A percentile compares a stretch with the other conserved stretches of the same genome.
Evolutionary conservation across 1,140 invertebrate species (phyloP).

Genomic region (Caenorhabditis latens): DNA sequence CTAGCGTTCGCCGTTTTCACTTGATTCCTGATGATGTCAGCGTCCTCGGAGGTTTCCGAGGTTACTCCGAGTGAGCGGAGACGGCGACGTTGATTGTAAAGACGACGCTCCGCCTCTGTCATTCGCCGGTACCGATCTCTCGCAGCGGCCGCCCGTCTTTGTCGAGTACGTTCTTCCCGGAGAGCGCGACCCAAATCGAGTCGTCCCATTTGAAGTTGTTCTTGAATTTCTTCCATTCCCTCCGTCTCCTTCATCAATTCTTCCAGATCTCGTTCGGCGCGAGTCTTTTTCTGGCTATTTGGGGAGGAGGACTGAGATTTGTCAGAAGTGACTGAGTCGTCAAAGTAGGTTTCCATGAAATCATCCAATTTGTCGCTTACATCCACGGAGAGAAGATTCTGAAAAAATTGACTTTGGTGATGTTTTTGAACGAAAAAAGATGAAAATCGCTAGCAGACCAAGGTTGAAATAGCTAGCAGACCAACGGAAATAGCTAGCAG

Average conservation of each 20-base stretch:
- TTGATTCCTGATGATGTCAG: background rate
- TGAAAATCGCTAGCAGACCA: too few relatives aligned
- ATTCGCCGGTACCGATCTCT: constrained; percentile 57
- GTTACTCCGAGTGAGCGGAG: constrained; percentile 54
- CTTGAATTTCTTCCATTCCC: constrained; percentile 17
- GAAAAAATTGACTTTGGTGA: too few relatives aligned
- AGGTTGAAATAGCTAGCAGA: too few relatives aligned
- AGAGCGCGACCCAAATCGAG: background rate
- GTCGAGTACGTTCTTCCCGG: constrained; percentile 17
- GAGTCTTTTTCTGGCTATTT: background rate
- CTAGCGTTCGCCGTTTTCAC: constrained; percentile 57
- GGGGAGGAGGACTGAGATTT: too few relatives aligned
- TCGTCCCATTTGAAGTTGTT: constrained; percentile 25
- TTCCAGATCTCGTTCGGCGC: background rate
- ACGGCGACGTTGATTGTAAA: constrained; percentile 63
- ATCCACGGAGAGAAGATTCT: background rate
- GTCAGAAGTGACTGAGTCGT: background rate
- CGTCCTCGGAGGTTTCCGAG: background rate
- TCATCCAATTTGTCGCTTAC: constrained; percentile 52
- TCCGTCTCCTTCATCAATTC: constrained; percentile 31
- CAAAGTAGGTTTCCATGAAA: constrained; percentile 58
- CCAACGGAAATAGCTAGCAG: too few relatives aligned
- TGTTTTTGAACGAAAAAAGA: too few relatives aligned
- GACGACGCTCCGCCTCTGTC: constrained; percentile 53
- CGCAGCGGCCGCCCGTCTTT: constrained; percentile 55